Evolutionary conservation across 2,888 invertebrate genomes (phyloP), one percentile per base, ranked within the genome.

Genomic region (Nycteola revayana): DNA sequence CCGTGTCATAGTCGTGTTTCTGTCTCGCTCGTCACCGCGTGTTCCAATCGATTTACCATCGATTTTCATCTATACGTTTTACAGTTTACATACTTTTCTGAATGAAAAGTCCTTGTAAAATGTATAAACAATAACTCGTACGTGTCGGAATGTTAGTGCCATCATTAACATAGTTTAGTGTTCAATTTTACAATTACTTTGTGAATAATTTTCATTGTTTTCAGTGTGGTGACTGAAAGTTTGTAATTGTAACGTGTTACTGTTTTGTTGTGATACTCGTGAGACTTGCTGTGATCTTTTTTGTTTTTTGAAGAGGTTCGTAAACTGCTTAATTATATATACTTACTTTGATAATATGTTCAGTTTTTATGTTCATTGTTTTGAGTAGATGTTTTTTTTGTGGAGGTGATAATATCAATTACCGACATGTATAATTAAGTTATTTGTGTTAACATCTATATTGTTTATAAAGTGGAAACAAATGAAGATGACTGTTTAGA

Each of bases 71-170:
- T 63, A 75, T 65, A 68, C 61, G 70, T 75, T 82, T 73, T 59
- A 64, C 61, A 70, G 75, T 82, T 73, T 59, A 64, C 72, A 60
- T 50, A 66, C 77, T 85, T 85, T 85, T 83, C 83, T 84, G 63
- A 80, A 83, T 84, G 85, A 86, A 85, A 85, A 86, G 81, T 75
- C 45, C 45, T 65, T 59, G 62, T 62, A 56, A 75, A 69, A 42
- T 68, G 64, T 42, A 30, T 29, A 27, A 36, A 50, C 47, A 53
- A 45, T 51, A 37, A 31, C 7, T 25, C 7, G 26, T 36, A 36
- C 42, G 38, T 36, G 42, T 31, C 9, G 48, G 49, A 51, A 54
- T 54, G 34, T 47, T 49, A 37, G 57, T 57, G 54, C 49, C 51
- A 43, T 42, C 25, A 22, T 51, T 49, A 45, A 2, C 24, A 24